Evolutionary conservation across 2,888 invertebrate species (phyloP).

Genomic region (Caradrina kadenii): DNA sequence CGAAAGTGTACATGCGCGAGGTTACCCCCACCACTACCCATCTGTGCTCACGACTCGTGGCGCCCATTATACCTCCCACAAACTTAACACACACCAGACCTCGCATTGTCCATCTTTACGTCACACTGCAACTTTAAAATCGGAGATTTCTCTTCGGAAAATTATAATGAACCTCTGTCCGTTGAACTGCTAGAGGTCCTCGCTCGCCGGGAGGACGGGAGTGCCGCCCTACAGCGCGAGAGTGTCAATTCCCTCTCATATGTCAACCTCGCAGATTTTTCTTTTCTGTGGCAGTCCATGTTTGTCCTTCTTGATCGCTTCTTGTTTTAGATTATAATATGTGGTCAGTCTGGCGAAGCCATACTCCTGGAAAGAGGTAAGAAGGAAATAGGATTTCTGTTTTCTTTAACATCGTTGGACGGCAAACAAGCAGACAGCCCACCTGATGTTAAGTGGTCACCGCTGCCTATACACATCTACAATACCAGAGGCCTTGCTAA

Average conservation of each 20-base stretch:
- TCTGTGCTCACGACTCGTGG: too few relatives aligned
- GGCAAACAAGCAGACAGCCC: too few relatives aligned
- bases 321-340: constrained; percentile 91
- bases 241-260: constrained; percentile 76
- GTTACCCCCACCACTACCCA: too few relatives aligned
- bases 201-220: constrained; percentile 37
- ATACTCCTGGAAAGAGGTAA: constrained; percentile 91
- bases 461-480: too few relatives aligned
- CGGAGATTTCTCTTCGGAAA: constrained; percentile 23
- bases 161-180: constrained; percentile 11
- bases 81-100: not conserved
- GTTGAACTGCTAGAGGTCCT: constrained; percentile 17
- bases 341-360: constrained; percentile 91
- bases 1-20: too few relatives aligned
- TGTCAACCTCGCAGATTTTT: constrained; percentile 89
- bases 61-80: too few relatives aligned
- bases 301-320: constrained; percentile 86
- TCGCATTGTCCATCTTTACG: constrained; percentile 14
- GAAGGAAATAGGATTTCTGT: not conserved
- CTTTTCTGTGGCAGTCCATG: constrained; percentile 83
- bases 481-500: too few relatives aligned
- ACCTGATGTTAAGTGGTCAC: too few relatives aligned
- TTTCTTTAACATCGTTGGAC: too few relatives aligned
- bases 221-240: constrained; percentile 56
- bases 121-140: constrained; percentile 20